phyloP scores from a whole-genome alignment of 2,113 vertebrate genomes.

The Vicugna pacos region DNA sequence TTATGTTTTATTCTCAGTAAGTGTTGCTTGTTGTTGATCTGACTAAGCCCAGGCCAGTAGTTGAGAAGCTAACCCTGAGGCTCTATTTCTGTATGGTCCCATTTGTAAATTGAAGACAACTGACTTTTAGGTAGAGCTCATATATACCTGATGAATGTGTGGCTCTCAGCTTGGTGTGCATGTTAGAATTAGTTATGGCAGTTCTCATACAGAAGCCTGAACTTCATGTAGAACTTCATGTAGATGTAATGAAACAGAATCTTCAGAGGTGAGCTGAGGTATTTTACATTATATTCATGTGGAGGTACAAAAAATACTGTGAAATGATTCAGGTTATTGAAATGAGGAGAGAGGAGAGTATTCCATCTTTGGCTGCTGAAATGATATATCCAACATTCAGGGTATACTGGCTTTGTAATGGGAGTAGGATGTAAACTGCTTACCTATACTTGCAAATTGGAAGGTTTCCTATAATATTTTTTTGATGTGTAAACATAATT shows the following conservation, averaged over 20 bases:
- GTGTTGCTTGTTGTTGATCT: conserved; percentile 5
- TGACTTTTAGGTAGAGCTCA: neutral
- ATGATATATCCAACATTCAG: neutral
- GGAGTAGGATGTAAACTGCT: neutral
- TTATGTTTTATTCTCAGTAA: conserved; percentile 51
- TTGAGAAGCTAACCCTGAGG: conserved; percentile 14
- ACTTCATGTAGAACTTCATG: neutral
- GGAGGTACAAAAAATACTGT: neutral
- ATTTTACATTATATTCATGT: neutral
- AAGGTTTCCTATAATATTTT: neutral
- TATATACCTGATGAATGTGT: neutral
- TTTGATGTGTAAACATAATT: conserved; percentile 18
- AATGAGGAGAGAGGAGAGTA: neutral
- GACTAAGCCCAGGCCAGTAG: neutral
- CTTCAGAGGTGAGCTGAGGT: neutral
- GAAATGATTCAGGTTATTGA: neutral
- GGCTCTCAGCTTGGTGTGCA: neutral
- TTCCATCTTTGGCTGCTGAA: neutral
- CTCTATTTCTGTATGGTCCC: neutral
- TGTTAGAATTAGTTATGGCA: conserved; percentile 11
- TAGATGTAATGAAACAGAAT: neutral
- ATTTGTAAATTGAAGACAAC: neutral
- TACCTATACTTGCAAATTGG: neutral
- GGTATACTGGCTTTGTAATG: neutral
- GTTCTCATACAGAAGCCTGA: neutral